These are phyloP conservation scores for Perca schrenkii DNA, from an alignment of 2,113 vertebrate genomes.

Conservation along the genomic window DNA sequence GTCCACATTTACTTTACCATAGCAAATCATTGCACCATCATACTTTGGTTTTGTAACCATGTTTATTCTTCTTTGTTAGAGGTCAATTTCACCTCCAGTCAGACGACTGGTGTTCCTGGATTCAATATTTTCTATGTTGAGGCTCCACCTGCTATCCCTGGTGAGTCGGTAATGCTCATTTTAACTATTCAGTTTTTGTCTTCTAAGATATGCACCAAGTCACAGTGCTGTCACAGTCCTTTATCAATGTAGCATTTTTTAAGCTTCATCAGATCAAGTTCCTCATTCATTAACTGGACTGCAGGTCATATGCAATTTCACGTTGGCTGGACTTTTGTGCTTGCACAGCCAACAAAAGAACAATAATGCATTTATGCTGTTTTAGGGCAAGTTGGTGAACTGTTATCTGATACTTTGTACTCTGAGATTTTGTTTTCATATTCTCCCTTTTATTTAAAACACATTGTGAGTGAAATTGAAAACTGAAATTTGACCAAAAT, in stretches of 20 bases:
- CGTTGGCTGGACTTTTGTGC: too few species aligned
- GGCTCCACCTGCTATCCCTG: conserved; percentile 56
- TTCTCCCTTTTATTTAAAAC: too few species aligned
- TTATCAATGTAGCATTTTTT: background rate
- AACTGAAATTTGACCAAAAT: background rate
- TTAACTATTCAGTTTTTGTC: background rate
- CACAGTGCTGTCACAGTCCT: background rate
- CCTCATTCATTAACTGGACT: too few species aligned
- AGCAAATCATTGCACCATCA: background rate
- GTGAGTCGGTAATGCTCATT: conserved; percentile 41
- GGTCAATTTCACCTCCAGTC: background rate
- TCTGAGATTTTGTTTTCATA: too few species aligned
- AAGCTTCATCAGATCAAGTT: background rate
- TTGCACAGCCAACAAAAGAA: too few species aligned
- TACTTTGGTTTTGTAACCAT: background rate
- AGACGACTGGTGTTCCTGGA: background rate
- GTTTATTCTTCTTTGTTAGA: conserved; percentile 18
- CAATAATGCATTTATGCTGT: too few species aligned
- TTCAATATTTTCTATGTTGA: conserved; percentile 29
- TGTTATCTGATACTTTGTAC: too few species aligned
- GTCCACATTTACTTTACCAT: background rate
- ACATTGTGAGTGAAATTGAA: too few species aligned
- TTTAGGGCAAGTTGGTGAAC: too few species aligned
- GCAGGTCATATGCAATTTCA: too few species aligned
- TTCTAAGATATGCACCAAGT: background rate